phyloP scores from a whole-genome alignment of 2,113 vertebrate genomes.

The Gallinago paraguaiae region DNA sequence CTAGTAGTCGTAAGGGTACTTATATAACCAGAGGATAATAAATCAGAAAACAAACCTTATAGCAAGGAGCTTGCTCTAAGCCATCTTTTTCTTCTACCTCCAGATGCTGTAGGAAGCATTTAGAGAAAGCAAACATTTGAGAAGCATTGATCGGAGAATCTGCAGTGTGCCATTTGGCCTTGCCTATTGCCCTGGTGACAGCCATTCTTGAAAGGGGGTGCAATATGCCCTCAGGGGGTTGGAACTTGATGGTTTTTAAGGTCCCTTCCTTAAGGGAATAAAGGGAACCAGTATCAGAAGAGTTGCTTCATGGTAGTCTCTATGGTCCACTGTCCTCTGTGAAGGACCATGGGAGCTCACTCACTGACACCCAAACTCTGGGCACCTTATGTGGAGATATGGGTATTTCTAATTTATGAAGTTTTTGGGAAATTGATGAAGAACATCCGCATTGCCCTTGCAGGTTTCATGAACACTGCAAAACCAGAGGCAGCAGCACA shows the following conservation, averaged over 20 bases:
- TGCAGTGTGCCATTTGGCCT: not conserved
- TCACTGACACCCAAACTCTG: too few relatives aligned
- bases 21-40: not conserved
- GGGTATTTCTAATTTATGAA: not conserved
- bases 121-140: too few relatives aligned
- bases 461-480: not conserved
- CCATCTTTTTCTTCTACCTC: not conserved
- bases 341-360: not conserved
- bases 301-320: not conserved
- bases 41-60: not conserved
- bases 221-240: too few relatives aligned
- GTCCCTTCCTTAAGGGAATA: too few relatives aligned
- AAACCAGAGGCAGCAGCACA: too few relatives aligned
- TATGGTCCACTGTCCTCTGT: fast-evolving
- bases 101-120: not conserved
- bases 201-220: not conserved
- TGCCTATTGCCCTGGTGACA: too few relatives aligned
- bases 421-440: not conserved
- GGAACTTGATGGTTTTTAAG: too few relatives aligned
- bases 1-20: not conserved
- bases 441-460: not conserved
- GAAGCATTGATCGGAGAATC: not conserved
- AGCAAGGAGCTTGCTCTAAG: not conserved
- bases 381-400: too few relatives aligned
- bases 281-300: not conserved